Base-by-base conservation (phyloP, 2,113 vertebrate genomes). In the Mystacornis crossleyi region DNA sequence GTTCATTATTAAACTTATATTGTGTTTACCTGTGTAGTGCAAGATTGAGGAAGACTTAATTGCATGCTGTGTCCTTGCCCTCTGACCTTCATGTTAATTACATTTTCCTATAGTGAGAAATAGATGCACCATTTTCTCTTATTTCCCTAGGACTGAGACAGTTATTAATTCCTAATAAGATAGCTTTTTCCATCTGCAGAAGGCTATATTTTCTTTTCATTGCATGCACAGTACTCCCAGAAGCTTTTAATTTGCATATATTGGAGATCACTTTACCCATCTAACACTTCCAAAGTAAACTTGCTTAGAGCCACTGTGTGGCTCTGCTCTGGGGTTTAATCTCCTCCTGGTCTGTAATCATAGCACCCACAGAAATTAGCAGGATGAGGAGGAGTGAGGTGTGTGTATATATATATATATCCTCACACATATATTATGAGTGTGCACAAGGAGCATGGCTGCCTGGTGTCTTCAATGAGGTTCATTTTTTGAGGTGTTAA, bases 11-110 rank as follows among this genome's bases (percentile, higher is more conserved):
- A 92, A 92, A 92, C 88, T 70, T 93, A 83, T 24, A 73, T 66
- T 92, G 90, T 95, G 89, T 89, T 91, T 96, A 97, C 73, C 88
- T 95, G 74, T 93, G 83, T 95, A 92, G 86, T 58, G 25, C 93
- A 33, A 81, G 83, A 86, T 18, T 86, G 94, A 91, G 67, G 54
- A 94, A 67, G 50, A 95, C 57, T 91, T 97, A 96, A 97, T 90
- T 97, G 96, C 93, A 95, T 92, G 31, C 29, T 51, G 17, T 73
- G 81, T 94, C 95, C 95, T 97, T 97, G 90, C 91, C 89, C 94
- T 96, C 62, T 87, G 93, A 98, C 92, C 91, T 97, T 93, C 95
- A n/a, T 62, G 45, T 93, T 96, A 94, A 97, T 97, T 96, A 93
- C 54, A 66, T 94, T 97, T 97, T 94, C 73, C 91, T 79, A 67